Percentiles rank a stretch among this genome's conserved stretches.
Evolutionary conservation across 2,113 vertebrate species (phyloP).

Genomic region (Chaenocephalus aceratus): DNA sequence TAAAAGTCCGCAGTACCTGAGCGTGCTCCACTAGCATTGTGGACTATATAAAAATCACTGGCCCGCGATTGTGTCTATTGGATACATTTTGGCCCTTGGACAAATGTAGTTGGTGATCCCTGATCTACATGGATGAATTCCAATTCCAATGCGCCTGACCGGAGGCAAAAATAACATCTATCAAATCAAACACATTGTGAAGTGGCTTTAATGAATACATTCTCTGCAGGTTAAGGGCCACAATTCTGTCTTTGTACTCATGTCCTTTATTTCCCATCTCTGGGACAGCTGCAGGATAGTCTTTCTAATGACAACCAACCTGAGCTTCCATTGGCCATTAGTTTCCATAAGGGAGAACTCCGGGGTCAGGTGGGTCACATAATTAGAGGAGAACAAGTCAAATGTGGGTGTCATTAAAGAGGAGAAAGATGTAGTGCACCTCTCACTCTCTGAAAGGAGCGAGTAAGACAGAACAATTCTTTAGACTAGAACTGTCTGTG

Average conservation of each 20-base stretch:
- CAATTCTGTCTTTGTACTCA: constrained; percentile 35
- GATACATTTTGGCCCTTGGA: too few species aligned
- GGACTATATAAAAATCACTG: too few species aligned
- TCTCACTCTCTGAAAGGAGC: constrained; percentile 34
- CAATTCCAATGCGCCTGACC: constrained; percentile 13
- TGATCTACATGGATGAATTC: constrained; percentile 1
- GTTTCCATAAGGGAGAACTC: constrained; percentile 64
- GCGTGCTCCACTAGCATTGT: too few species aligned
- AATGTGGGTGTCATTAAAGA: constrained; percentile 52
- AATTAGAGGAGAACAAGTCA: constrained; percentile 77
- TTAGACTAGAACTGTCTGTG: constrained; percentile 55
- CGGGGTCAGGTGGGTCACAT: constrained; percentile 66
- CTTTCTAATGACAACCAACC: constrained; percentile 65
- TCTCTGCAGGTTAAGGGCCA: constrained; percentile 17
- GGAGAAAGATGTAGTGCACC: constrained; percentile 26
- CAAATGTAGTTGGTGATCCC: too few species aligned
- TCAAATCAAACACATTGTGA: constrained; percentile 16
- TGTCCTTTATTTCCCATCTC: constrained; percentile 47
- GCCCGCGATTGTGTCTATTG: too few species aligned
- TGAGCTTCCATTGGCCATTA: constrained; percentile 78
- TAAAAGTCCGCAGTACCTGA: too few species aligned
- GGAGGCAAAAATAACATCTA: constrained; percentile 42
- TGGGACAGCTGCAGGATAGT: constrained; percentile 61
- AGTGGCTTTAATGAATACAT: constrained; percentile 59
- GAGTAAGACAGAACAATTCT: constrained; percentile 50